Evolutionary conservation across 2,888 invertebrate genomes (phyloP), one percentile per base, ranked within the genome.

Genomic region (Rhopalosiphum nymphaeae): DNA sequence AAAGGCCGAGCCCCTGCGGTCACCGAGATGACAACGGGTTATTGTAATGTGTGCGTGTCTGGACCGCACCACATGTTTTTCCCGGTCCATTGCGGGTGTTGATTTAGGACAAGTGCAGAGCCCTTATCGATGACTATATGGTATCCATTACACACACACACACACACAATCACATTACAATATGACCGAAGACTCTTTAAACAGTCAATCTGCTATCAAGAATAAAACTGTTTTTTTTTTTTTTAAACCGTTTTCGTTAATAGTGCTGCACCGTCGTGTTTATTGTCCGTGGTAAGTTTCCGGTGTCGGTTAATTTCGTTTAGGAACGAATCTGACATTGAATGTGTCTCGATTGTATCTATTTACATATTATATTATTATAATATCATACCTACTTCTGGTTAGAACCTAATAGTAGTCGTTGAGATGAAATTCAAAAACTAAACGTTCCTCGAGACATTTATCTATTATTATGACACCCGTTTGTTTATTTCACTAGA

Each of bases 11-110:
- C 94, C 94, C 85, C 90, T 89, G 56, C 46, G 84, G 90, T 44
- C 93, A 90, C 85, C 49, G 84, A 89, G 49, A 93, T 93, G 90
- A 94, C 90, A 86, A 90, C 94, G 94, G 90, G 89, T 89, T 89
- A 93, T 93, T 93, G 26, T 84, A 67, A 88, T 88, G 67, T 93
- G 53, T 93, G 89, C n/a, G 26, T 85, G 86, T 92, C 92, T 88
- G 67, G 61, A 46, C 53, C 78, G 42, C 84, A 36, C 78, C 94
- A 57, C 86, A 86, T 91, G 86, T 94, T 90, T 26, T 53, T 42
- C 57, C 36, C 92, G 61, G 87, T 85, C 61, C 92, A 49, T 67
- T 46, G 57, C 89, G 46, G 90, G 94, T 94, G 94, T 94, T 94
- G 94, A 94, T 61, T 94, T 94, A 94, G 94, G 94, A 94, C 89